A percentile compares a stretch with the other conserved stretches of the same genome.
Conservation (phyloP, 1,140 invertebrate species). For the Drosophila santomea region DNA sequence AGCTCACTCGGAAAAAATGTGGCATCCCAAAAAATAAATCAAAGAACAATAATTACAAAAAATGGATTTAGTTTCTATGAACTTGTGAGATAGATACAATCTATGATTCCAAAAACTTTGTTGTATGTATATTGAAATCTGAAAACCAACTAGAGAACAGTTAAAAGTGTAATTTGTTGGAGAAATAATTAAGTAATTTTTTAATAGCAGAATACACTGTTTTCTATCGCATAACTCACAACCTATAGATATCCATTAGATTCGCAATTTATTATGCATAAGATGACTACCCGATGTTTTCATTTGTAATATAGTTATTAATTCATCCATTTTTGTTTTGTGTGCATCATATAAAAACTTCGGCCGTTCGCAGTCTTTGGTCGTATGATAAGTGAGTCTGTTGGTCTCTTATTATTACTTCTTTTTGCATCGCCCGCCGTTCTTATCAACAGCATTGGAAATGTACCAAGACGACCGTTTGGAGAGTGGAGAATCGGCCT, state of each 20-base stretch:
- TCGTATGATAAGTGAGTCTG: slow-evolving; percentile 47
- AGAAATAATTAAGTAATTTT: too few species aligned
- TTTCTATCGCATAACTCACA: too few species aligned
- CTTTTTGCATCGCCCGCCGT: slow-evolving; percentile 53
- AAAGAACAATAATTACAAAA: not conserved
- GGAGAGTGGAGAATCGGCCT: slow-evolving; percentile 21
- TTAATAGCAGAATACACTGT: too few species aligned
- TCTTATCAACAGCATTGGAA: slow-evolving; percentile 58
- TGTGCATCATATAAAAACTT: slow-evolving; percentile 19
- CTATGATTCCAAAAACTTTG: too few species aligned
- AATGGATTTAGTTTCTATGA: not conserved
- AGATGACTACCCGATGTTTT: not conserved
- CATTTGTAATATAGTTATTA: not conserved
- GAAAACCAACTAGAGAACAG: too few species aligned
- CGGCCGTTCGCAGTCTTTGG: slow-evolving; percentile 31
- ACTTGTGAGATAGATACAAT: not conserved
- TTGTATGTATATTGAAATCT: too few species aligned
- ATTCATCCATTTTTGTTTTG: slow-evolving; percentile 11
- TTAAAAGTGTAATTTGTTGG: too few species aligned
- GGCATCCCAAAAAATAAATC: not conserved
- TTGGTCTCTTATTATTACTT: slow-evolving; percentile 45
- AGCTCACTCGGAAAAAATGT: slow-evolving; percentile 31
- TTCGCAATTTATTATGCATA: too few species aligned
- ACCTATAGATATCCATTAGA: too few species aligned
- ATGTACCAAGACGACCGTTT: slow-evolving; percentile 44